A percentile compares a stretch with the other conserved stretches of the same genome.
phyloP scores from a whole-genome alignment of 2,888 invertebrate species.

The Brachylomia viminalis region DNA sequence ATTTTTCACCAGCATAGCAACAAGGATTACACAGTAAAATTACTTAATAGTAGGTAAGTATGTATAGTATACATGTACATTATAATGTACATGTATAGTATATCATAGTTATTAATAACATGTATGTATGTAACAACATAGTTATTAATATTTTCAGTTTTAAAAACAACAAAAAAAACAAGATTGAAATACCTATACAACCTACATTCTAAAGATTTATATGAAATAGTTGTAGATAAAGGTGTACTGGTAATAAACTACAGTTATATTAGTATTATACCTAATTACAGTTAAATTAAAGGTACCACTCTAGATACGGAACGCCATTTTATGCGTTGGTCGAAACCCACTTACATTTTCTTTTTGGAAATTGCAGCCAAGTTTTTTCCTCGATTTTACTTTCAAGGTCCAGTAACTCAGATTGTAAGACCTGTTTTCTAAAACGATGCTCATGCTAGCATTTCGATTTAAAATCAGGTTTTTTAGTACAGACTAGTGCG shows the following conservation, averaged over 20 bases:
- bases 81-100: too few species aligned
- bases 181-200: background rate
- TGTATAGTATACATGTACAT: too few species aligned
- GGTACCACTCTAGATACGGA: background rate
- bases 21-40: too few species aligned
- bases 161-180: background rate
- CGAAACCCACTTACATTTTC: background rate
- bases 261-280: background rate
- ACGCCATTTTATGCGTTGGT: background rate
- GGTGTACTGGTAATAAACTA: background rate
- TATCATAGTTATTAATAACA: too few species aligned
- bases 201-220: background rate
- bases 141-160: background rate
- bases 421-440: background rate
- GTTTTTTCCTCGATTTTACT: background rate
- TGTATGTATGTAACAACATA: background rate
- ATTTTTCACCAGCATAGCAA: too few species aligned
- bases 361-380: background rate
- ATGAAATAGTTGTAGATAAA: background rate
- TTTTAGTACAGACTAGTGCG: too few species aligned
- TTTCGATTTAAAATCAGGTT: slow-evolving; percentile 1
- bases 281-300: background rate
- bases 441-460: background rate
- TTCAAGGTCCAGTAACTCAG: background rate
- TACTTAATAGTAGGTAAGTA: too few species aligned